Base-by-base conservation (phyloP, 2,797 vertebrate species). In the Chiloscyllium punctatum region DNA sequence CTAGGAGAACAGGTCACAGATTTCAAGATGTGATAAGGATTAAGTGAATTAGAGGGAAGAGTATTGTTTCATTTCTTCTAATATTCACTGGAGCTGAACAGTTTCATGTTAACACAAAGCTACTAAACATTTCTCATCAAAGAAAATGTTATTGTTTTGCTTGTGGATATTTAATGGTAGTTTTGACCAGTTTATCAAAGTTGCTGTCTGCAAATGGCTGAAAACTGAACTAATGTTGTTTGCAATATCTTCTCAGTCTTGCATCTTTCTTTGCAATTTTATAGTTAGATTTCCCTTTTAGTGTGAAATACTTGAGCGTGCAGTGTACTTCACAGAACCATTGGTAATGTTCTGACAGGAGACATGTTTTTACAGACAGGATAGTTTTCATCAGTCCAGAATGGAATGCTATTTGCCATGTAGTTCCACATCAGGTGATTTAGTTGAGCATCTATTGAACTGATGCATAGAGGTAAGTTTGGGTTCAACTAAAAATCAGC, bases 11-110 rank as follows among this genome's bases (percentile, higher is more conserved):
- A 33, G n/a, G 94, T 69, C 68, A 95, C 0, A 77, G 87, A 94
- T 21, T 95, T 7, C n/a, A 97, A 96, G 96, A 96, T 57, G 79
- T 96, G 68, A 87, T 90, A 37, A 84, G 51, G 82, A 96, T 96
- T 96, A 96, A 96, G 74, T 69, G 62, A 96, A 96, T 96, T 96
- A 96, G 11, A 95, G 18, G 62, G 94, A 96, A 25, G 71, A 68
- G 87, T 96, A 74, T 95, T n/a, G 90, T 48, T 82, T 0, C 18
- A 94, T 96, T 57, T 84, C 74, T 96, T 95, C 30, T 57, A 30
- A 77, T 77, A 57, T 95, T 95, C 27, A 77, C 71, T 33, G 48
- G 13, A 72, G 48, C 71, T 51, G 69, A 33, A 72, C 69, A 74
- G 71, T 69, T 30, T 77, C 27, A 57, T n/a, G 6, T 71, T 95